phyloP scores from a whole-genome alignment of 2,888 invertebrate genomes.

The Cabera pusaria region DNA sequence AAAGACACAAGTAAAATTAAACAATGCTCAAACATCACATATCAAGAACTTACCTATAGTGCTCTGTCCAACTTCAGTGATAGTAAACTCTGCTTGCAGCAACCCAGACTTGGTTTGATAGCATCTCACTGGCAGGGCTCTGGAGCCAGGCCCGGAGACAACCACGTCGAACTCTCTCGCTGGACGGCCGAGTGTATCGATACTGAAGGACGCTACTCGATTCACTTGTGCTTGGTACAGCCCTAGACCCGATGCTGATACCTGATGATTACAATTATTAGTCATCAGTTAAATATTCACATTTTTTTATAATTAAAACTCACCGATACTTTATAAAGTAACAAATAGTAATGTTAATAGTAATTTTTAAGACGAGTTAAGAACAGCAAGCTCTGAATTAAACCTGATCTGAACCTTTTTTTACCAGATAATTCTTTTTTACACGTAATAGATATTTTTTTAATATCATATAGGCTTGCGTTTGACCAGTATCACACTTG shows the following conservation, averaged over 20 bases:
- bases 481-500: too few species aligned
- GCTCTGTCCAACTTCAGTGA: constrained; percentile 88
- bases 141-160: constrained; percentile 90
- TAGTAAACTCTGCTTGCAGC: constrained; percentile 96
- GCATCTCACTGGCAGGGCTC: constrained; percentile 94
- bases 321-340: too few species aligned
- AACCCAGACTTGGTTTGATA: constrained; percentile 98
- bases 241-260: constrained; percentile 90
- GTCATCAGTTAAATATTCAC: too few species aligned
- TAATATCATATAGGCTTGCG: too few species aligned
- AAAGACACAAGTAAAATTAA: too few species aligned
- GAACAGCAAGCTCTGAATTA: too few species aligned
- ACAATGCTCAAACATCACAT: background rate
- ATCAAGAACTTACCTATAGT: constrained; percentile 82
- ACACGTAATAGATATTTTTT: too few species aligned
- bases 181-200: constrained; percentile 93
- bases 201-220: constrained; percentile 92
- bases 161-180: constrained; percentile 96
- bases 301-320: background rate
- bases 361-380: too few species aligned
- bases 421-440: too few species aligned
- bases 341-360: too few species aligned
- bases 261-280: constrained; percentile 51
- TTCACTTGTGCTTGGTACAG: constrained; percentile 93
- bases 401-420: too few species aligned